A percentile compares a stretch with the other conserved stretches of the same genome.
Evolutionary conservation across 64 coral and sea anemone genomes (phyloP).

Genomic region (Pocillopora damicornis): DNA sequence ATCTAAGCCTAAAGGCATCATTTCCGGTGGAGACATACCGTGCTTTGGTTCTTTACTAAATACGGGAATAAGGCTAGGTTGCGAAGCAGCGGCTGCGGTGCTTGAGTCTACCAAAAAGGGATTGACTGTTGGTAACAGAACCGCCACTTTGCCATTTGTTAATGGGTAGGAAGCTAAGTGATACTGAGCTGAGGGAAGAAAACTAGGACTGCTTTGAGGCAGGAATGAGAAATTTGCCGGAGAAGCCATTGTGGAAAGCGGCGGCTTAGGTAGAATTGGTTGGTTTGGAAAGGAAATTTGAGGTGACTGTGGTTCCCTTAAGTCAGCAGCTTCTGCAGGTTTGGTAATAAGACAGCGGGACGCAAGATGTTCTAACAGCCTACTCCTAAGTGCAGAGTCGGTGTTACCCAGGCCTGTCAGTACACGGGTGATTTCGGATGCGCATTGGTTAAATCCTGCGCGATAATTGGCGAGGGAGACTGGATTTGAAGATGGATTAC

Average conservation of each 20-base stretch:
- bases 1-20: conserved; percentile 20
- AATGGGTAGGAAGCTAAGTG: conserved; percentile 19
- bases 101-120: conserved; percentile 21
- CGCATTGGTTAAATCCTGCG: conserved; percentile 89
- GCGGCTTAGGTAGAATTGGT: conserved; percentile 19
- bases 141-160: conserved; percentile 49
- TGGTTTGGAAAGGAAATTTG: neutral
- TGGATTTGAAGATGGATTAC: conserved; percentile 34
- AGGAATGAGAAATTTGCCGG: conserved; percentile 22
- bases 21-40: neutral
- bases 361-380: conserved; percentile 60
- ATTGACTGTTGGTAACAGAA: conserved; percentile 50
- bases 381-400: conserved; percentile 50
- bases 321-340: neutral
- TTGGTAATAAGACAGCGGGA: conserved; percentile 53
- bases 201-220: conserved; percentile 10
- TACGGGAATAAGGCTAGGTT: conserved; percentile 22
- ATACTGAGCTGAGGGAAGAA: neutral
- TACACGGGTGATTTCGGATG: conserved; percentile 69
- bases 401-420: conserved; percentile 51
- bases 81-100: neutral
- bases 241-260: neutral
- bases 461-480: conserved; percentile 75
- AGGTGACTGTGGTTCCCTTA: neutral
- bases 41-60: conserved; percentile 24